Evolutionary conservation across 2,888 invertebrate species (phyloP).

Genomic region (Papilio protenor): DNA sequence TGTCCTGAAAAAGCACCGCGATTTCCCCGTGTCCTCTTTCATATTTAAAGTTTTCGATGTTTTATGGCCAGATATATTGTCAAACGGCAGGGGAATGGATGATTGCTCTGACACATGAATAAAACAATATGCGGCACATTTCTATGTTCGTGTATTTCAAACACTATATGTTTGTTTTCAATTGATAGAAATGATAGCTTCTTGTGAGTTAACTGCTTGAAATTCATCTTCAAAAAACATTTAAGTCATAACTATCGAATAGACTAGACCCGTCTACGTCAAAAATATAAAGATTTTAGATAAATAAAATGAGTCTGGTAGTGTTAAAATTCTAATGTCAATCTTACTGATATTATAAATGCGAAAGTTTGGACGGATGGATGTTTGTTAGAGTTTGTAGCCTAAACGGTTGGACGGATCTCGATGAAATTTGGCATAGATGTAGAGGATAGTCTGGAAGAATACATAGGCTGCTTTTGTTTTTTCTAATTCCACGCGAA

Average conservation of each 20-base stretch:
- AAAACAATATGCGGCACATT: conserved; percentile 51
- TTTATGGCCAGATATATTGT: conserved; percentile 66
- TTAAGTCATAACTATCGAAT: not conserved
- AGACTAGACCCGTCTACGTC: too few species aligned
- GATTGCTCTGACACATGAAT: conserved; percentile 56
- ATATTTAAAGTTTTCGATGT: conserved; percentile 78
- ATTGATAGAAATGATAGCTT: conserved; percentile 1
- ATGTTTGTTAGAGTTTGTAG: too few species aligned
- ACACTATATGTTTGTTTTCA: not conserved
- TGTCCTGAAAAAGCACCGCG: conserved; percentile 66
- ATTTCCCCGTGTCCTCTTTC: conserved; percentile 68
- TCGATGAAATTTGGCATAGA: too few species aligned
- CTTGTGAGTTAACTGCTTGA: not conserved
- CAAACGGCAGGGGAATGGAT: conserved; percentile 62
- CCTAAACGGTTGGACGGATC: too few species aligned
- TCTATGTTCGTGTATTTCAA: conserved; percentile 4
- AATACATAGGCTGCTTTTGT: too few species aligned
- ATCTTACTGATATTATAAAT: too few species aligned
- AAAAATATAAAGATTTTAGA: too few species aligned
- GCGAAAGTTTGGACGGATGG: too few species aligned
- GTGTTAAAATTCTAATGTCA: not conserved
- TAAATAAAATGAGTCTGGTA: not conserved
- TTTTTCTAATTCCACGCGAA: too few species aligned
- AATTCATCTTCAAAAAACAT: not conserved
- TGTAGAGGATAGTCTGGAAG: too few species aligned